Evolutionary conservation across 2,113 vertebrate genomes (phyloP).

Genomic region (Carlito syrichta): DNA sequence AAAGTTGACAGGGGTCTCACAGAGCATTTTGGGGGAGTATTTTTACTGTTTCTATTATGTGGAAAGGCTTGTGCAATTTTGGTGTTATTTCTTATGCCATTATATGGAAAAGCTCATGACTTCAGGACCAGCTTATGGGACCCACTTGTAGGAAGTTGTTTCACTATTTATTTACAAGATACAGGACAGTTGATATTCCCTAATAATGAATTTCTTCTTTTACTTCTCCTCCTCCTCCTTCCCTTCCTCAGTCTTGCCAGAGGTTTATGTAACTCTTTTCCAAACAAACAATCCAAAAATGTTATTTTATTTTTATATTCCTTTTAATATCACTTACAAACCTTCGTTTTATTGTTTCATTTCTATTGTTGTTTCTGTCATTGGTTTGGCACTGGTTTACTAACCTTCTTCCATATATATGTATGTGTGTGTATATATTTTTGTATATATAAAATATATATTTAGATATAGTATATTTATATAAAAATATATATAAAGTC

Average conservation of each 20-base stretch:
- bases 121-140: neutral
- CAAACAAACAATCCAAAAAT: neutral
- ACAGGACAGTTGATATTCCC: neutral
- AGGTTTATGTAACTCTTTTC: neutral
- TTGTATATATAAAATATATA: too few species aligned
- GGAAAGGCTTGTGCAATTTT: neutral
- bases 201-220: neutral
- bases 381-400: neutral
- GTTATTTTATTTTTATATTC: neutral
- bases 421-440: too few species aligned
- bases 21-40: neutral
- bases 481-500: too few species aligned
- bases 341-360: neutral
- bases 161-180: neutral
- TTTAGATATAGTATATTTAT: too few species aligned
- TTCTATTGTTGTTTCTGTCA: too few species aligned
- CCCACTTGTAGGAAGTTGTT: neutral
- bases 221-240: neutral
- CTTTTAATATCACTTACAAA: neutral
- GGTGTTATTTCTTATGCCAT: neutral
- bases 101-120: neutral
- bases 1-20: neutral
- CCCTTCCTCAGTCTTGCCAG: neutral
- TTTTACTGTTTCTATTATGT: neutral
- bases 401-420: too few species aligned